A percentile compares a stretch with the other conserved stretches of the same genome.
Conservation (phyloP, 2,113 vertebrate species). For the Ptilorrhoa leucosticta region DNA sequence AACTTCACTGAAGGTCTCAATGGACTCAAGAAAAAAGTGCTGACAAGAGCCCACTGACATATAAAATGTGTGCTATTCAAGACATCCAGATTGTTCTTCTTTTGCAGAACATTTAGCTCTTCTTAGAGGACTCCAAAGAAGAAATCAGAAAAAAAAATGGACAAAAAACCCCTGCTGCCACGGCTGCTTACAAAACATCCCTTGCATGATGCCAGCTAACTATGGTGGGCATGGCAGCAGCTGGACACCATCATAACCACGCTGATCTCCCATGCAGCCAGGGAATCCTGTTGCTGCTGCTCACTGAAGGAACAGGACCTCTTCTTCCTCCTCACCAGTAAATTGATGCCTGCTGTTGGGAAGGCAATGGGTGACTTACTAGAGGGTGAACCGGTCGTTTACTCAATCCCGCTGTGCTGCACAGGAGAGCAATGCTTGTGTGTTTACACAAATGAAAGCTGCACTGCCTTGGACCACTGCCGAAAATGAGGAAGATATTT, state of each 20-base stretch:
- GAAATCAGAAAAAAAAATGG: not conserved
- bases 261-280: not conserved
- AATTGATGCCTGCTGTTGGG: not conserved
- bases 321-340: not conserved
- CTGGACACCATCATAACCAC: not conserved
- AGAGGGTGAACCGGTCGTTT: not conserved
- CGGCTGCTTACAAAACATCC: not conserved
- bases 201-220: not conserved
- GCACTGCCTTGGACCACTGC: not conserved
- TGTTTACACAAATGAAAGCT: not conserved
- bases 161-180: not conserved
- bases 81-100: not conserved
- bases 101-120: not conserved
- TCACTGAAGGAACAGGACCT: not conserved
- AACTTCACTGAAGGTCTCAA: not conserved
- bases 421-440: not conserved
- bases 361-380: not conserved
- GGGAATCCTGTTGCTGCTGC: not conserved
- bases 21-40: not conserved
- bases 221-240: not conserved
- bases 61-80: not conserved
- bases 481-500: not conserved
- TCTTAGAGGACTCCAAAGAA: not conserved
- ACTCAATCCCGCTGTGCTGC: not conserved
- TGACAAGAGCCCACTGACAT: not conserved